Evolutionary conservation across 2,797 vertebrate genomes (phyloP).

Genomic region (Acrocephalus scirpaceus): DNA sequence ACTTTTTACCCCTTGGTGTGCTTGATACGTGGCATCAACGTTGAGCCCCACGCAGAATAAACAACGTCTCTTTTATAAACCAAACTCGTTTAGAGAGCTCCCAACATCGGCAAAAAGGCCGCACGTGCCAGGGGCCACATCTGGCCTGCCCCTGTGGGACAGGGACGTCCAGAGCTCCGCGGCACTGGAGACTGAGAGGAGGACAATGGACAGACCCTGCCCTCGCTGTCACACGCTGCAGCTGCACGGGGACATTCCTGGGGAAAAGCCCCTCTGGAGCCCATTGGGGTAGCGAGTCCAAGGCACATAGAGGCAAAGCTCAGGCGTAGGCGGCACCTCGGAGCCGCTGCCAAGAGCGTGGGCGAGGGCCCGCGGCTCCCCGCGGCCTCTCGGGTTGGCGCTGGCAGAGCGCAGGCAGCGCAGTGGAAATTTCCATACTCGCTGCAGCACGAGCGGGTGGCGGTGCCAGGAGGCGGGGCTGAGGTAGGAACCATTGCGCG

Average conservation of each 20-base stretch:
- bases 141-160: accelerated
- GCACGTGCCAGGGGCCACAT: not conserved
- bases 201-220: accelerated
- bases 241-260: accelerated
- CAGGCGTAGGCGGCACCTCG: not conserved
- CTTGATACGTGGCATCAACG: not conserved
- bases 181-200: accelerated
- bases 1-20: not conserved
- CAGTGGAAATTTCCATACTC: conserved; percentile 52
- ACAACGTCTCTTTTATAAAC: not conserved
- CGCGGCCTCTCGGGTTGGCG: not conserved
- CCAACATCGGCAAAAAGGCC: not conserved
- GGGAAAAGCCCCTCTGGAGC: too few species aligned
- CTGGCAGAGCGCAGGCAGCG: not conserved
- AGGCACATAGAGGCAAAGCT: accelerated
- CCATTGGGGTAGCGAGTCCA: accelerated
- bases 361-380: not conserved
- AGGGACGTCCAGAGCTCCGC: accelerated
- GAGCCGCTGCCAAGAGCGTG: not conserved
- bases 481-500: not conserved
- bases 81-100: too few species aligned
- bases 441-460: not conserved
- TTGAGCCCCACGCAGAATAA: not conserved
- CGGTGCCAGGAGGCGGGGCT: not conserved
- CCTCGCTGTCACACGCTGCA: accelerated